These are phyloP conservation scores for Temnothorax longispinosus DNA, from an alignment of 1,140 invertebrate species.

Conservation along the genomic window DNA sequence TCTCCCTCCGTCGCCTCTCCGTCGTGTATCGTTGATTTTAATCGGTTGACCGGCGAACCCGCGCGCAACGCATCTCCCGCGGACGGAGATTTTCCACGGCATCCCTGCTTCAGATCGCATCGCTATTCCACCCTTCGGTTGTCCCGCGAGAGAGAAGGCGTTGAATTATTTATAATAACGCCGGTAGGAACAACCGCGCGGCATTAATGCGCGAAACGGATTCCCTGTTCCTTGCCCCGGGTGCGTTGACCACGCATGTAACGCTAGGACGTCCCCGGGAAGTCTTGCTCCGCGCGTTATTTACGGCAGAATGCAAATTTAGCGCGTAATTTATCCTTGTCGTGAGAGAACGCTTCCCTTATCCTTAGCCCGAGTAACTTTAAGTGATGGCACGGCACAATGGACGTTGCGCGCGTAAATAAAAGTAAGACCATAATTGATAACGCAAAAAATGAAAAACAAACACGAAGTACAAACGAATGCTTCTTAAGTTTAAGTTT, in stretches of 20 bases:
- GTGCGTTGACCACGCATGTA: constrained; percentile 39
- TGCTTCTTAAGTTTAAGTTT: neutral
- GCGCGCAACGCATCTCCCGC: constrained; percentile 23
- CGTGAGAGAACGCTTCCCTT: neutral
- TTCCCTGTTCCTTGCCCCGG: constrained; percentile 11
- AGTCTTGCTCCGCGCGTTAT: neutral
- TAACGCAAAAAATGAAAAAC: neutral
- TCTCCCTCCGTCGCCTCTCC: neutral
- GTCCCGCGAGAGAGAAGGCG: constrained; percentile 3
- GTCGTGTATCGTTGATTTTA: constrained; percentile 6
- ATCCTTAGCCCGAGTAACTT: neutral
- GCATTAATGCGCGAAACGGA: constrained; percentile 47
- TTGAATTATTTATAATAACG: constrained; percentile 59
- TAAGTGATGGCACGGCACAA: neutral
- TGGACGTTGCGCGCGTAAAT: neutral
- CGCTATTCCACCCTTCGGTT: constrained; percentile 18
- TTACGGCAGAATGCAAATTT: constrained; percentile 32
- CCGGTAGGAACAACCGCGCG: constrained; percentile 12
- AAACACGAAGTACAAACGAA: neutral
- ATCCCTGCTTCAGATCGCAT: constrained; percentile 22
- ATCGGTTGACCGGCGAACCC: neutral
- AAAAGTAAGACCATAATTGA: neutral
- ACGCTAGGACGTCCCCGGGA: constrained; percentile 3
- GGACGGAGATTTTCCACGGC: neutral
- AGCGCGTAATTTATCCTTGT: constrained; percentile 35